These are phyloP conservation scores for Andrena fulva DNA, from an alignment of 2,888 invertebrate genomes.

Conservation along the genomic window DNA sequence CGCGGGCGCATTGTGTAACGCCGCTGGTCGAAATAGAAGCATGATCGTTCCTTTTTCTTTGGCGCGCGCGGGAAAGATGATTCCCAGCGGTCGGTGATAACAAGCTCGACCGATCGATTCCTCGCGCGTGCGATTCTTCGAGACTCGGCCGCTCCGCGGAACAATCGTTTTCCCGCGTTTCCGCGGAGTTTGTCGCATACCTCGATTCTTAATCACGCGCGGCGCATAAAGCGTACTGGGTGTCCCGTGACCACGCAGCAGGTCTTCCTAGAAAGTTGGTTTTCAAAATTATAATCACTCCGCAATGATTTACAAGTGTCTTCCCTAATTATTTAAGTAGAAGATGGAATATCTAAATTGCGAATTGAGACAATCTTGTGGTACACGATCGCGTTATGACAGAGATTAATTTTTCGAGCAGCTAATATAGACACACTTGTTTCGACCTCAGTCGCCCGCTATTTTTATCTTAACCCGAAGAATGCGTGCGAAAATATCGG, in stretches of 20 bases:
- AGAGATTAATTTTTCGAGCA: background rate
- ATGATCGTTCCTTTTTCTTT: background rate
- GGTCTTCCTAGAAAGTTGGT: background rate
- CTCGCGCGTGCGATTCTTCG: conserved; percentile 1
- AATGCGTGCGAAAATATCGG: background rate
- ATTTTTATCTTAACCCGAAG: background rate
- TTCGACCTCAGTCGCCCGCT: background rate
- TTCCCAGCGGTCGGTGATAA: conserved; percentile 3
- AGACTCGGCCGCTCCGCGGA: conserved; percentile 17
- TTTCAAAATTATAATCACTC: background rate
- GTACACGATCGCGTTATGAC: background rate
- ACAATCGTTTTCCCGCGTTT: conserved; percentile 58
- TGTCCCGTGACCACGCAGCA: background rate
- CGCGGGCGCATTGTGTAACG: background rate
- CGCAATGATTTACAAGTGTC: too few relatives aligned
- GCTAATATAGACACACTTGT: background rate
- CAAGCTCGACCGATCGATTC: conserved; percentile 11
- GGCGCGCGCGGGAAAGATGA: conserved; percentile 18
- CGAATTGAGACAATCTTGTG: background rate
- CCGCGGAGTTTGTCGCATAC: conserved; percentile 29
- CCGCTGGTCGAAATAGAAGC: background rate
- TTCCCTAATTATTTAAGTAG: too few relatives aligned
- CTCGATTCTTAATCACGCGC: conserved; percentile 48
- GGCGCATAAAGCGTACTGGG: background rate
- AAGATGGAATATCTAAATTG: background rate